phyloP scores from a whole-genome alignment of 2,888 invertebrate species.

The Orgyia antiqua region DNA sequence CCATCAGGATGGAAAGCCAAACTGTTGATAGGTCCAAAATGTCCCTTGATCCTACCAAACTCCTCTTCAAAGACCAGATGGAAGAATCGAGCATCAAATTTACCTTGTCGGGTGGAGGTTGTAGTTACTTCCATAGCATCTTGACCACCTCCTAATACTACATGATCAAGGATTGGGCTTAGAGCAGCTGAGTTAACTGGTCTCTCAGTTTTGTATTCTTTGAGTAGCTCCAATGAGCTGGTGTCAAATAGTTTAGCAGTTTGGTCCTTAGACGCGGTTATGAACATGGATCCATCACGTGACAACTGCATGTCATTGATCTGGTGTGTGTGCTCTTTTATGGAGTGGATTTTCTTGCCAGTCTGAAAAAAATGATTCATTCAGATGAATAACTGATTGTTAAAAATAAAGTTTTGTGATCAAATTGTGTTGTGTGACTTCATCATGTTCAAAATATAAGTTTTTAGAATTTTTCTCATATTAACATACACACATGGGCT shows the following conservation, averaged over 20 bases:
- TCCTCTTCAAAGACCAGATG: constrained; percentile 98
- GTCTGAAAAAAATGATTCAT: constrained; percentile 83
- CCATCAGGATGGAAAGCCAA: constrained; percentile 99
- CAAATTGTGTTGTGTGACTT: too few relatives aligned
- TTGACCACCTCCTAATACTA: constrained; percentile 98
- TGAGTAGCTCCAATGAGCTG: constrained; percentile 89
- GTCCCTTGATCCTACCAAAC: constrained; percentile 98
- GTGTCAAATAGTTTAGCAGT: constrained; percentile 97
- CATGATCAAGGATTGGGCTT: constrained; percentile 96
- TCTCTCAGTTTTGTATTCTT: constrained; percentile 97
- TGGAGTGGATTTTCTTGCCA: constrained; percentile 87
- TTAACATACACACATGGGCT: too few relatives aligned
- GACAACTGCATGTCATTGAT: constrained; percentile 98
- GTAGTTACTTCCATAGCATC: constrained; percentile 99
- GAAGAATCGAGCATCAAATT: constrained; percentile 97
- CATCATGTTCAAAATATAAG: too few relatives aligned
- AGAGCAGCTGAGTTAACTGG: constrained; percentile 99
- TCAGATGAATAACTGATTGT: too few relatives aligned
- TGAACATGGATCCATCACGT: constrained; percentile 95
- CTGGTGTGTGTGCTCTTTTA: constrained; percentile 89
- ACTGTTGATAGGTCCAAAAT: constrained; percentile 99
- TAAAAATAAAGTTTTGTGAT: too few relatives aligned
- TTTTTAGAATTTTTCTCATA: too few relatives aligned
- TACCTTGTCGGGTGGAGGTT: constrained; percentile 94
- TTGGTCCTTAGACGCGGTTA: constrained; percentile 97